Base-by-base conservation (phyloP, 2,797 vertebrate genomes). In the Loriculus beryllinus region DNA sequence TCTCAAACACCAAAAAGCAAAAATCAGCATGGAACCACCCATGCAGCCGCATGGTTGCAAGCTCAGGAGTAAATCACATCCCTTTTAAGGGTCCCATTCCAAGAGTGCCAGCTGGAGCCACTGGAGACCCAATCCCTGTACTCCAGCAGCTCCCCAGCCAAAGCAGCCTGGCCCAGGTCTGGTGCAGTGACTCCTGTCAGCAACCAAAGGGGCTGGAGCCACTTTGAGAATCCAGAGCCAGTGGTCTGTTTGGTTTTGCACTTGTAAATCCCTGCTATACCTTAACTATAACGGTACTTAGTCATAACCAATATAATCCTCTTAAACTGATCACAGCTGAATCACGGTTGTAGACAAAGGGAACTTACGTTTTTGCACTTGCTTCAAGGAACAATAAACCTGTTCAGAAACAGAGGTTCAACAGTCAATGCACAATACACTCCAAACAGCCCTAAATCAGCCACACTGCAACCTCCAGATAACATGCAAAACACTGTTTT, bases 361-460 rank as follows among this genome's bases (percentile, higher is more conserved):
- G 28, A 45, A 98, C 99, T 99, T 98, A 99, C 99, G 99, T 99
- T 98, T 99, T 99, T 93, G 99, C 99, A 92, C 99, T 99, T 89
- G 99, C 99, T 98, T 99, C 99, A 63, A 99, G 98, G 96, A 99
- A 99, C 98, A 99, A 97, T 94, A 99, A 98, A 94, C 99, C 99
- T 99, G 96, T 95, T 83, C 17, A 88, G 96, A 98, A 97, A 97
- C 77, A 97, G 96, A 97, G 95, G 75, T 48, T 48, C 29, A 57
- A 97, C 45, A 90, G 79, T 98, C 96, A 97, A 9, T 63, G 60
- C 82, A 63, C 42, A 65, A 43, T 6, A 59, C 9, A 67, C 56
- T 67, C 70, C 60, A 3, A 25, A 74, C 0, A 86, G 80, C 67
- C 25, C 39, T 0, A 4, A n/a, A 6, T 37, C 64, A 92, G 40